Evolutionary conservation across 2,113 vertebrate species (phyloP), one percentile per base, ranked within the genome.

Genomic region (Malaclemys terrapin): DNA sequence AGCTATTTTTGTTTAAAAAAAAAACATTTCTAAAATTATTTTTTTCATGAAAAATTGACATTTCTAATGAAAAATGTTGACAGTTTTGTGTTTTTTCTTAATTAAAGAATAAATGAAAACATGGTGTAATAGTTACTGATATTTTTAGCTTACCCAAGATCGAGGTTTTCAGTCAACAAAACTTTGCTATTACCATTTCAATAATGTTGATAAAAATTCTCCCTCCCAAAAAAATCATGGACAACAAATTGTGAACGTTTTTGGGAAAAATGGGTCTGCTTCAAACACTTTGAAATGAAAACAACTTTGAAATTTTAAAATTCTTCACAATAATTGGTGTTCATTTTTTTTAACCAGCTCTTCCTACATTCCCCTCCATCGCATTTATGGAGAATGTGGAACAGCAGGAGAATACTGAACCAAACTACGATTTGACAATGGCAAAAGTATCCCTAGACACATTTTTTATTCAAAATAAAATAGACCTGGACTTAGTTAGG

Each of bases 391-490:
- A 45, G 24, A 25, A 76, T 13, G 42, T 45, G 10, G 20, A 45
- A 25, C 19, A 72, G 35, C n/a, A 24, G 38, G 38, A 38, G 79
- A 91, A 75, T 27, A 85, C 1, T 13, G 45, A 96, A 92, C 65
- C 89, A 94, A 96, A 91, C 3, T 47, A 49, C 25, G 31, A 54
- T 47, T 82, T 47, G 87, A 7, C 88, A 82, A 93, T 93, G 95
- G 87, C 87, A 95, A 76, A 96, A 92, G 35, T 89, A 86, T 94
- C 90, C 72, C 45, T 87, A 86, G 79, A 19, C 89, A 94, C 89
- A 14, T 76, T 93, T 93, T 59, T 42, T 89, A 96, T 96, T 92
- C 96, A 96, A 95, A 92, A 54, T 78, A 88, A 94, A 92, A 96
- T 92, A 94, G 95, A 94, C 75, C 89, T 35, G 92, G 84, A 85